Base-by-base conservation (phyloP, 1,140 invertebrate species). In the Theocolax elegans region DNA sequence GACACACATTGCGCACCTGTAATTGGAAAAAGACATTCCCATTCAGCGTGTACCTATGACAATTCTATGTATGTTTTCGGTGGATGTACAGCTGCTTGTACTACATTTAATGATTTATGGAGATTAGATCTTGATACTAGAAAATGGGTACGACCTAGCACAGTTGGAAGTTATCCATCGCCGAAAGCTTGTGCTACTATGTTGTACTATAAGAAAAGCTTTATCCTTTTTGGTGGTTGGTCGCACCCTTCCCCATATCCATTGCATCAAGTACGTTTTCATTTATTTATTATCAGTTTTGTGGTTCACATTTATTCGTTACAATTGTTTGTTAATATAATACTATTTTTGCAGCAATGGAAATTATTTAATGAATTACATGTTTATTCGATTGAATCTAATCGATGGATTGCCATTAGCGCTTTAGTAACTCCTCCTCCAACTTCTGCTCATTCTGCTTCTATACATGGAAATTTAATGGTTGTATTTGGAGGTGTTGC, bases 31-130 rank as follows among this genome's bases (percentile, higher is more conserved):
- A 88, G 96, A 72, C 97, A 96, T 86, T 97, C 95, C 0, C 96
- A 98, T 89, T 91, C 94, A 72, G 94, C 95, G 48, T 96, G 93
- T 79, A 91, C 93, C 65, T 89, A 91, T 81, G 89, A 90, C 54
- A 93, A 94, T 84, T 92, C 89, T 2, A 94, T 98, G 94, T 98
- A 95, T 83, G 90, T 98, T 31, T 98, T 98, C 90, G 97, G 97
- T 53, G 97, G 97, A 1, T 97, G 95, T 75, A 97, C 96, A n/a
- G 93, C 93, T 31, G 93, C 94, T 40, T 93, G 92, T 76, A 98
- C 97, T 19, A 96, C 97, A 10, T 99, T 98, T 78, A 99, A 99
- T 88, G 97, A 99, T 87, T 87, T 99, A 9, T 99, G 97, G 97
- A 89, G 90, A 74, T 91, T 98, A 82, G 94, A 99, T 88, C 88